Base-by-base conservation (phyloP, 2,888 invertebrate species). In the Rosalia funebris region DNA sequence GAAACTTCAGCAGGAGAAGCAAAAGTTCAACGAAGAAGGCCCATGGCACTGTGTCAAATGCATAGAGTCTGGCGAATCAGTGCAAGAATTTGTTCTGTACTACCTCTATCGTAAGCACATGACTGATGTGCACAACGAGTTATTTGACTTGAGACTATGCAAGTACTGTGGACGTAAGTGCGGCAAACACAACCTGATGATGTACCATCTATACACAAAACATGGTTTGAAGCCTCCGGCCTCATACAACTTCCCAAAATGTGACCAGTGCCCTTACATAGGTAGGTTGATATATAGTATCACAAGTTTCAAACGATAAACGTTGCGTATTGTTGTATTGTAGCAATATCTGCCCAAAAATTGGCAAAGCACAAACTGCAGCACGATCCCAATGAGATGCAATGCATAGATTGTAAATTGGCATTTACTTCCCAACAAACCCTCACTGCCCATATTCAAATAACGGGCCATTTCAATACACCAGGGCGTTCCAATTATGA, bases 131-230 rank as follows among this genome's bases (percentile, higher is more conserved):
- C 94, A 94, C 72, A 88, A 89, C 73, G 91, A 92, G 73, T 88
- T 88, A 67, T 90, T 92, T 61, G 89, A 93, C 76, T 82, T 88
- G 1, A 86, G 88, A 36, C 87, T 93, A 31, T 95, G 95, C 80
- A 93, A 94, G 77, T 89, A 92, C 71, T 95, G 95, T 81, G 95
- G 94, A 0, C 88, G 91, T 75, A 89, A 88, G 73, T 90, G 92
- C 15, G 82, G 83, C 1, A 91, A 90, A 73, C 85, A 91, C 66
- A 90, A 91, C 70, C 86, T 90, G 64, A 83, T 93, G 60, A 82
- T 91, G 72, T 91, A 92, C 77, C 95, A 95, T 78, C 82, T 92
- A 77, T 91, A 90, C 71, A 88, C 89, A 0, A 92, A 92, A 73
- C 95, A 95, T 82, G 89, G 89, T 60, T 84, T 93, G 31, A 82